phyloP scores from a whole-genome alignment of 2,113 vertebrate genomes.

The Aix galericulata region DNA sequence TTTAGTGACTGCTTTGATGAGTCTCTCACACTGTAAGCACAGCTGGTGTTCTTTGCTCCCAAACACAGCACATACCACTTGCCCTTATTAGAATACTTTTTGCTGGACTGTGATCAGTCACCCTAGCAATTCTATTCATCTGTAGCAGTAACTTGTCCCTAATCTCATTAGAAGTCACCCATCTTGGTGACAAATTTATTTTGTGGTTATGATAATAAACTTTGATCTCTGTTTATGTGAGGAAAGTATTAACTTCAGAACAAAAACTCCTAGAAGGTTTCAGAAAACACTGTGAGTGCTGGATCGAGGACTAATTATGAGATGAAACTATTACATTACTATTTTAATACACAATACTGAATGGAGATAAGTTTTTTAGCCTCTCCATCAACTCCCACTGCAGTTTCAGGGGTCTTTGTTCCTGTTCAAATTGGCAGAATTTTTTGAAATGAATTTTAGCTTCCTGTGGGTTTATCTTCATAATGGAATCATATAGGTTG shows the following conservation, averaged over 20 bases:
- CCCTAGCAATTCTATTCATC: not conserved
- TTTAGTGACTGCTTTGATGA: not conserved
- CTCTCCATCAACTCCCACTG: rapidly evolving
- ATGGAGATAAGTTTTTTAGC: not conserved
- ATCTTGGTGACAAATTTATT: not conserved
- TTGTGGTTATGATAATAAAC: not conserved
- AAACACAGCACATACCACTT: not conserved
- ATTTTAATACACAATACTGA: not conserved
- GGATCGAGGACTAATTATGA: not conserved
- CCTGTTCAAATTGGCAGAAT: not conserved
- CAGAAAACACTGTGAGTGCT: not conserved
- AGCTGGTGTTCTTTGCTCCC: not conserved
- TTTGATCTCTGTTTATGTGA: not conserved
- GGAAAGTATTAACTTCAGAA: not conserved
- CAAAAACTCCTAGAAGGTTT: not conserved
- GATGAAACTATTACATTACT: not conserved
- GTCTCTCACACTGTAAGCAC: not conserved
- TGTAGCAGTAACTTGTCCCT: not conserved
- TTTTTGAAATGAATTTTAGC: not conserved
- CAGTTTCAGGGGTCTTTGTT: not conserved
- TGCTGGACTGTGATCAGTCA: not conserved
- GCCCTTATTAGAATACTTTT: not conserved
- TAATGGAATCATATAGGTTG: not conserved
- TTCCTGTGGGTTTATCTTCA: not conserved
- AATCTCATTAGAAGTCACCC: not conserved